Evolutionary conservation across 2,888 invertebrate species (phyloP), one percentile per base, ranked within the genome.

Genomic region (Koerneria pararmatus): DNA sequence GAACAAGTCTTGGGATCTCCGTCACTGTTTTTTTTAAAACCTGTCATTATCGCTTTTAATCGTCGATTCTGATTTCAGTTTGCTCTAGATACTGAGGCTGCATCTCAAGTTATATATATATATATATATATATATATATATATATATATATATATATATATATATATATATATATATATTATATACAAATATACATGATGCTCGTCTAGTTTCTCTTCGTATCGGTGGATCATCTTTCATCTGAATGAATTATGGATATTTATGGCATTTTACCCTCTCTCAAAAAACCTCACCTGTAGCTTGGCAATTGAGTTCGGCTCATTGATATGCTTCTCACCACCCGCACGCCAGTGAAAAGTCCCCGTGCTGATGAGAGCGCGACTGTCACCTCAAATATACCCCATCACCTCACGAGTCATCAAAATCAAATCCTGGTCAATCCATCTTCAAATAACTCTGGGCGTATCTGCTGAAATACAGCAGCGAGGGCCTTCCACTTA

Each of bases 241-340:
- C 41, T 41, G 11, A 41, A 41, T 11, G 11, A 41, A 19, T 41
- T 8, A 41, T 41, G 19, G 53, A 53, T n/a, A 53, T 53, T n/a
- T 53, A 6, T 22, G n/a, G 53, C 11, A 53, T 19, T 19, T 8
- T n/a, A n/a, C 53, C 22, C 29, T 11, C 15, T 15, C 65, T 67
- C 27, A 83, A 4, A 57, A n/a, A n/a, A n/a, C n/a, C n/a, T n/a
- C 46, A 89, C 89, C 87, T 89, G 89, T 35, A 91, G 85, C 78
- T 89, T 89, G n/a, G 89, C 89, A 71, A 89, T 89, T 72, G 90
- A 89, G 76, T 89, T 87, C 0, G 98, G 98, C 83, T 97, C 95
- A 84, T 98, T 98, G 82, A 98, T 90, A 85, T 98, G 98, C 76
- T 92, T 92, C 86, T 98, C 97, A 2, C 98, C 98, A 2, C 86